These are phyloP conservation scores for Frankliniella intonsa DNA, from an alignment of 2,888 invertebrate genomes.

Conservation along the genomic window DNA sequence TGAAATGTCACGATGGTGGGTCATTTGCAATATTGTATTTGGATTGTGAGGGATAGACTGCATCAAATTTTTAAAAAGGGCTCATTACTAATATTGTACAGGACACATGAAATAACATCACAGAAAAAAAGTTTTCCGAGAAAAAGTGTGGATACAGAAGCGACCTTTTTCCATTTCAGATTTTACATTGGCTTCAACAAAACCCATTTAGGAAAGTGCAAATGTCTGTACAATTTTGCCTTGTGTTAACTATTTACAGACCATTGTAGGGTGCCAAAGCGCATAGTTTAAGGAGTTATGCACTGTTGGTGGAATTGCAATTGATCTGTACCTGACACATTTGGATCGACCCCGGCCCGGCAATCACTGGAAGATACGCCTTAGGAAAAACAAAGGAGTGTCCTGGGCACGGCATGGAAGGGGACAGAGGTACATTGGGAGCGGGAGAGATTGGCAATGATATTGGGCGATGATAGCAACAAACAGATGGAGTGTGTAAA, in stretches of 20 bases:
- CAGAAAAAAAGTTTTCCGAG: no score
- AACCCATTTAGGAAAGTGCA: no score
- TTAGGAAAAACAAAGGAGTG: neutral
- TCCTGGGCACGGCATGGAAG: conserved; percentile 34
- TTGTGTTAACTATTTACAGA: no score
- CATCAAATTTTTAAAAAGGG: neutral
- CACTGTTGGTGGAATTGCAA: neutral
- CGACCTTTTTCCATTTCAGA: no score
- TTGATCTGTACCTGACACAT: conserved; percentile 7
- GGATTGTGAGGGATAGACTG: neutral
- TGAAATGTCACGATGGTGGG: neutral
- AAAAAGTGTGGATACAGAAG: no score
- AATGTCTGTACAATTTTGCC: no score
- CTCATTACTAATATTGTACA: neutral
- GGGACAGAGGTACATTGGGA: conserved; percentile 28
- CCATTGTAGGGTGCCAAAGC: neutral
- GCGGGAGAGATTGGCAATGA: conserved; percentile 27
- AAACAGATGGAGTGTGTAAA: neutral
- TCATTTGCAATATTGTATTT: neutral
- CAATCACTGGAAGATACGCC: neutral
- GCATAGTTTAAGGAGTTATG: neutral
- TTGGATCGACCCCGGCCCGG: neutral
- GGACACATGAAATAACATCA: no score
- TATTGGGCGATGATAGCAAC: neutral
- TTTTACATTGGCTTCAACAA: no score